These are phyloP conservation scores for Penelope pileata DNA, from an alignment of 2,113 vertebrate species.

Conservation along the genomic window DNA sequence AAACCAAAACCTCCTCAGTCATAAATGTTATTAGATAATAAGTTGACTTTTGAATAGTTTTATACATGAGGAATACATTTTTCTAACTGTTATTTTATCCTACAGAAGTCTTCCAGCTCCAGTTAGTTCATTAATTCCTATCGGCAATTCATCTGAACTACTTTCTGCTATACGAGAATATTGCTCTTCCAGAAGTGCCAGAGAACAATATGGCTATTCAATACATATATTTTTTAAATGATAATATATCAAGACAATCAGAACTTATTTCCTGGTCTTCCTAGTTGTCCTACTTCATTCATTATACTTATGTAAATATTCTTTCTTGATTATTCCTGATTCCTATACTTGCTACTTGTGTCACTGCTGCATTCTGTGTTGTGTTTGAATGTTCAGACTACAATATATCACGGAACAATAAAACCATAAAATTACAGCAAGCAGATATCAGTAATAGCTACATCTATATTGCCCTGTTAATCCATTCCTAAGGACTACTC, in stretches of 20 bases:
- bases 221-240: background rate
- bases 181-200: background rate
- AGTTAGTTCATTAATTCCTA: background rate
- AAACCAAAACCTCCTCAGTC: background rate
- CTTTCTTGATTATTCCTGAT: background rate
- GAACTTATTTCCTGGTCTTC: background rate
- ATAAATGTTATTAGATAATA: background rate
- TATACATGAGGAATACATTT: background rate
- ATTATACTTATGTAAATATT: background rate
- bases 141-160: background rate
- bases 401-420: background rate
- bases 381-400: background rate
- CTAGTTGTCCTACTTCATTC: background rate
- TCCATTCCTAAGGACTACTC: background rate
- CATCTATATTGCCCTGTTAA: background rate
- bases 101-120: background rate
- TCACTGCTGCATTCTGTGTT: background rate
- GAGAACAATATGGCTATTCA: background rate
- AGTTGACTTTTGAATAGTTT: background rate
- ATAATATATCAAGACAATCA: background rate
- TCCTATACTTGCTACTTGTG: background rate
- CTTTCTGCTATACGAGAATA: background rate
- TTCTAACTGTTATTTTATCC: background rate
- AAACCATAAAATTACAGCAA: background rate
- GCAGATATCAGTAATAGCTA: background rate